Base-by-base conservation (phyloP, 2,797 vertebrate species). In the Coccyzus lansbergi region DNA sequence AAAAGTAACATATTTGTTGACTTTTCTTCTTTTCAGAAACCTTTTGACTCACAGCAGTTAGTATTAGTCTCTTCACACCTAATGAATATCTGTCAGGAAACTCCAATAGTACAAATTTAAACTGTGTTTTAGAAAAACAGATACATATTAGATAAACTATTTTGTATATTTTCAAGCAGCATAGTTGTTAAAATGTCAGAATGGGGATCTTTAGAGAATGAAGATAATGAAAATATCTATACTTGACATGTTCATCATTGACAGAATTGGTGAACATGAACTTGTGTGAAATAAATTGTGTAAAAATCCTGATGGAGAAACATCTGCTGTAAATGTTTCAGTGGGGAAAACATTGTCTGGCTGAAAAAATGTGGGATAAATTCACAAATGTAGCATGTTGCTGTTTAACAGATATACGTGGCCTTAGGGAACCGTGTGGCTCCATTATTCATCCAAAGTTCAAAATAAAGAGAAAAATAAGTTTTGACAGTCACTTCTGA, bases 401-500 rank as follows among this genome's bases (percentile, higher is more conserved):
- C 92, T 93, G 82, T 93, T 96, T 92, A 95, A 92, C 92, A 85
- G 82, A 90, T 91, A 95, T 62, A 90, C 3, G 48, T 96, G 95
- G 86, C 92, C 94, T 95, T 83, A 90, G 96, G 90, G 94, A 92
- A 78, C 62, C 78, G 88, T 89, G 69, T 92, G 91, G 93, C 79
- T 92, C 72, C 60, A 86, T 86, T 93, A 53, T 91, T 94, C 2
- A 58, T 93, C 90, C 91, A 90, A 96, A 93, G 95, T 95, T 97
- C 90, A 97, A 96, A 97, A 97, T 94, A 82, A 81, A 93, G 78
- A 82, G 92, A 86, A 97, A 97, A 97, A 97, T 94, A 96, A 92
- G 93, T 96, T 97, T 80, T 95, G 92, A 97, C 96, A 96, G 91
- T 94, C 83, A 84, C 69, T 94, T 96, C 87, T 84, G 92, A 96